These are phyloP conservation scores for Staurois parvus DNA, from an alignment of 2,797 vertebrate species.

Conservation along the genomic window DNA sequence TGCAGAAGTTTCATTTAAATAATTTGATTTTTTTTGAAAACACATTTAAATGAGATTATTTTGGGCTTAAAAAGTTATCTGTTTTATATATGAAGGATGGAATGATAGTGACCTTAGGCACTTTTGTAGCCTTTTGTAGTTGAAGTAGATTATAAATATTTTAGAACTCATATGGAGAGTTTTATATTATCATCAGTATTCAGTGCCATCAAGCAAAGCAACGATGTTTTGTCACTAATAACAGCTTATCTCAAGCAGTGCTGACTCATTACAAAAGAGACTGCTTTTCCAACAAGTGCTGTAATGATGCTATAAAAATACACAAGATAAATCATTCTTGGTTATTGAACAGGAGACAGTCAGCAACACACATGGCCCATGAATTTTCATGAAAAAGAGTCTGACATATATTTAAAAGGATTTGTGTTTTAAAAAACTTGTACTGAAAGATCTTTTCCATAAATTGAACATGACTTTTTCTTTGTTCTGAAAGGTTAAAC, in stretches of 20 bases:
- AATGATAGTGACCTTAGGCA: slow-evolving; percentile 54
- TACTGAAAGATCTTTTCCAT: slow-evolving; percentile 23
- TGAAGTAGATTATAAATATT: slow-evolving; percentile 58
- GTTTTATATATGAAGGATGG: slow-evolving; percentile 51
- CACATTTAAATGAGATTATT: slow-evolving; percentile 56
- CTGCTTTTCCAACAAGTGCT: slow-evolving; percentile 61
- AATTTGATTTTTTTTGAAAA: slow-evolving; percentile 16
- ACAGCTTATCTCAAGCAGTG: slow-evolving; percentile 63
- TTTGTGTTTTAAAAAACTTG: slow-evolving; percentile 35
- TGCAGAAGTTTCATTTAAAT: slow-evolving; percentile 19
- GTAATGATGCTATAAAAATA: slow-evolving; percentile 59
- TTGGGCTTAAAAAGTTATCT: slow-evolving; percentile 48
- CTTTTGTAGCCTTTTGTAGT: slow-evolving; percentile 59
- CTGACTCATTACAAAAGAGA: slow-evolving; percentile 64
- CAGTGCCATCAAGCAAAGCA: slow-evolving; percentile 52
- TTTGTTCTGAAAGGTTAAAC: slow-evolving; percentile 32
- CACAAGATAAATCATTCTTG: slow-evolving; percentile 62
- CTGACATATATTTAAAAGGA: slow-evolving; percentile 50
- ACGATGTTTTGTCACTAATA: slow-evolving; percentile 63
- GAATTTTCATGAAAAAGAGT: slow-evolving; percentile 59
- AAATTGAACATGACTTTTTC: slow-evolving; percentile 42
- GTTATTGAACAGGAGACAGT: slow-evolving; percentile 60
- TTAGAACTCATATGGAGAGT: slow-evolving; percentile 53
- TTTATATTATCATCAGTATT: slow-evolving; percentile 58
- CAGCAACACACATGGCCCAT: slow-evolving; percentile 52